Evolutionary conservation across 2,888 invertebrate genomes (phyloP).

Genomic region (Tetramorium bicarinatum): DNA sequence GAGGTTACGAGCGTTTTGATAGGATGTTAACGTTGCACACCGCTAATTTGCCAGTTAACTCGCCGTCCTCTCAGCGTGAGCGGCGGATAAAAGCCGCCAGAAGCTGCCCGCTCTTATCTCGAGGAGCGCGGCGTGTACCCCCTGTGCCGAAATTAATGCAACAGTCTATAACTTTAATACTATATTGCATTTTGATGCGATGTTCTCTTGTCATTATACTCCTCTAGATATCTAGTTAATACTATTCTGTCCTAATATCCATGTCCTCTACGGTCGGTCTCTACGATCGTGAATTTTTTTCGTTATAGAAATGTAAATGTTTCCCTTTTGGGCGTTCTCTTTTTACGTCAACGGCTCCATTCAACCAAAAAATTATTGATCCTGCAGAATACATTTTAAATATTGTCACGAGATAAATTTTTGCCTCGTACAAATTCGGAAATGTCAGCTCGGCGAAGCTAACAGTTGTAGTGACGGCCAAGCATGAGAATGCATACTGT

Average conservation of each 20-base stretch:
- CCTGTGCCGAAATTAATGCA: conserved; percentile 38
- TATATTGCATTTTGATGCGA: conserved; percentile 30
- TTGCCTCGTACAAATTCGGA: background rate
- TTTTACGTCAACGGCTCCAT: background rate
- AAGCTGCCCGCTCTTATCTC: conserved; percentile 25
- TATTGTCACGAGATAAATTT: background rate
- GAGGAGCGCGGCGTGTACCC: background rate
- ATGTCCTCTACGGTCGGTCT: background rate
- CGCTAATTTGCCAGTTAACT: conserved; percentile 31
- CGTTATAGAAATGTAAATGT: conserved; percentile 23
- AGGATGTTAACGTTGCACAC: conserved; percentile 35
- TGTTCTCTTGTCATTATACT: background rate
- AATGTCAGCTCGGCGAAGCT: background rate
- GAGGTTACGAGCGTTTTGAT: conserved; percentile 7
- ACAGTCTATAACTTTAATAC: conserved; percentile 42
- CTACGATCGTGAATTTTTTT: conserved; percentile 25
- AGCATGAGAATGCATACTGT: background rate
- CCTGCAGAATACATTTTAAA: conserved; percentile 9
- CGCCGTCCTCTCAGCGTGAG: conserved; percentile 26
- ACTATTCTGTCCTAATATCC: conserved; percentile 25
- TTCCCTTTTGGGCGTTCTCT: background rate
- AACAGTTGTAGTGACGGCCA: background rate
- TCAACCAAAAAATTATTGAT: conserved; percentile 15
- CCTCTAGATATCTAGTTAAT: conserved; percentile 1
- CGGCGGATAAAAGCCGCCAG: conserved; percentile 28